phyloP scores from a whole-genome alignment of 2,797 vertebrate genomes.

The Ctenopoma kingsleyae region DNA sequence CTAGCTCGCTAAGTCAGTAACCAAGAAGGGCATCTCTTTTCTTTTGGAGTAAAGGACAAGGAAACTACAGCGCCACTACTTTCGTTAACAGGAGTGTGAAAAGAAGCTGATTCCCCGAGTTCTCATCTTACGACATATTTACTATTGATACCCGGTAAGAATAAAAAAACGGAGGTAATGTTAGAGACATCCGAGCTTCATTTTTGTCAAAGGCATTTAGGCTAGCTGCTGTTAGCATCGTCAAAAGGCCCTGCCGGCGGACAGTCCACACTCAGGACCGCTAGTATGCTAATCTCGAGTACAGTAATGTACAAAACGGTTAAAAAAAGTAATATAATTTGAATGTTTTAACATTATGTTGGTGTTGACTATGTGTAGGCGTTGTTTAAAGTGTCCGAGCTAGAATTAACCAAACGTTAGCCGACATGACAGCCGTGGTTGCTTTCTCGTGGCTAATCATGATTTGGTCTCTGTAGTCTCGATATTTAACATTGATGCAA shows the following conservation, averaged over 20 bases:
- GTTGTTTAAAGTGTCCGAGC: neutral
- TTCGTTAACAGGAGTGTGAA: slow-evolving; percentile 57
- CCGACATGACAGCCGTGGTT: slow-evolving; percentile 39
- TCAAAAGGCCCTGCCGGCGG: slow-evolving; percentile 70
- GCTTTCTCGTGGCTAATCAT: slow-evolving; percentile 40
- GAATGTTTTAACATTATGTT: neutral
- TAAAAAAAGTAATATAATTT: neutral
- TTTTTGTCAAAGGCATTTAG: slow-evolving; percentile 65
- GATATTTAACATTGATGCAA: slow-evolving; percentile 7
- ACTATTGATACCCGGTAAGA: slow-evolving; percentile 77
- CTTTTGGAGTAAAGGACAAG: slow-evolving; percentile 74
- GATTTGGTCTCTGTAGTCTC: slow-evolving; percentile 16
- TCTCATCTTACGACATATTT: slow-evolving; percentile 54
- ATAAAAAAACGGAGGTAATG: slow-evolving; percentile 16
- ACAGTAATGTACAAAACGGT: neutral
- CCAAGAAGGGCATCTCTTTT: slow-evolving; percentile 76
- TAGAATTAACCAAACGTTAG: slow-evolving; percentile 5
- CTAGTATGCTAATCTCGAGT: neutral
- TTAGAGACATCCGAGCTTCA: slow-evolving; percentile 46
- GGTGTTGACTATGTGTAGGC: accelerated
- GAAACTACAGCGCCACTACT: slow-evolving; percentile 53
- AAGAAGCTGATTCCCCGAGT: slow-evolving; percentile 53
- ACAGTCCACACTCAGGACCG: slow-evolving; percentile 33
- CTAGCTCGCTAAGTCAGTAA: slow-evolving; percentile 75
- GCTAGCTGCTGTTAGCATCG: slow-evolving; percentile 43